These are phyloP conservation scores for Shargacucullia verbasci DNA, from an alignment of 2,888 invertebrate genomes.

Conservation along the genomic window DNA sequence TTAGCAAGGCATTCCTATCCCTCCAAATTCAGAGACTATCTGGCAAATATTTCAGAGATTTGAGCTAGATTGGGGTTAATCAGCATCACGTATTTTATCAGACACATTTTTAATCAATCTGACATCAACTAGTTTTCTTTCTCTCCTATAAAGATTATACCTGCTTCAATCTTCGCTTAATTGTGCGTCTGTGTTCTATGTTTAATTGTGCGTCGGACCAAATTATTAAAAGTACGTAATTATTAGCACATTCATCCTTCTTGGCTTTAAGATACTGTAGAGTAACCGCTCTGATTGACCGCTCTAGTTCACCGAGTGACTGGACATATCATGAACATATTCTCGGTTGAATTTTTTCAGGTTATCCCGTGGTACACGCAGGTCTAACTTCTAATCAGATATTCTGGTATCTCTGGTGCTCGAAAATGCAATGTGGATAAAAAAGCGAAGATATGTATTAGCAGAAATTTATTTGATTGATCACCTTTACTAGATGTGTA, in stretches of 20 bases:
- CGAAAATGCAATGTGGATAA: conserved; percentile 18
- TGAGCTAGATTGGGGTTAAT: conserved; percentile 30
- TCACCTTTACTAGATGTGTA: too few relatives aligned
- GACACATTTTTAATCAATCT: conserved; percentile 29
- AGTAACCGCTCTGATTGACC: conserved; percentile 9
- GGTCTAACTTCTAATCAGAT: conserved; percentile 41
- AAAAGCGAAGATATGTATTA: conserved; percentile 18
- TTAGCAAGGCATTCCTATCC: conserved; percentile 42
- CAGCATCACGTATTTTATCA: conserved; percentile 38
- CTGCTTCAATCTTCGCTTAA: conserved; percentile 15
- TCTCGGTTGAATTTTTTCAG: conserved; percentile 17
- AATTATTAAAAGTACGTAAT: conserved; percentile 16
- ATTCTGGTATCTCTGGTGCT: conserved; percentile 10
- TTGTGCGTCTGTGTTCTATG: conserved; percentile 29
- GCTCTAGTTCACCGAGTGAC: conserved; percentile 20
- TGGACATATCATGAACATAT: background rate
- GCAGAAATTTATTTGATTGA: conserved; percentile 11
- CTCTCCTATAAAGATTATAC: conserved; percentile 33
- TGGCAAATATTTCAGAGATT: conserved; percentile 30
- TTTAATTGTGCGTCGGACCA: conserved; percentile 45
- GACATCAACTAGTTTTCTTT: conserved; percentile 39
- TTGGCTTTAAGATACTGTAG: conserved; percentile 20
- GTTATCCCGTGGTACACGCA: conserved; percentile 47
- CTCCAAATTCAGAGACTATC: background rate
- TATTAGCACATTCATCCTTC: conserved; percentile 23